Base-by-base conservation (phyloP, 2,888 invertebrate genomes). In the Chalcis sispes region DNA sequence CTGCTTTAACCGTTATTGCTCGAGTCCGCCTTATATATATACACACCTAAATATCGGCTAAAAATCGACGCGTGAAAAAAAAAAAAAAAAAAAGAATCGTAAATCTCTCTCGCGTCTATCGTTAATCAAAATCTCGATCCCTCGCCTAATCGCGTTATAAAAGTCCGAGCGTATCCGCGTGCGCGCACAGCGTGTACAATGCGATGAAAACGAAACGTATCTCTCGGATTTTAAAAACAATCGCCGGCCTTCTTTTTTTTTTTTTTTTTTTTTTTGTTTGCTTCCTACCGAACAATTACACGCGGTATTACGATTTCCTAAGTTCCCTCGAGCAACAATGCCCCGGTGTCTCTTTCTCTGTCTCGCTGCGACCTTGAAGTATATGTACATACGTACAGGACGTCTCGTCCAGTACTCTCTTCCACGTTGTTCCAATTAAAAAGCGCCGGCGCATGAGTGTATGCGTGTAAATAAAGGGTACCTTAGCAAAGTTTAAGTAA, bases 371-470 rank as follows among this genome's bases (percentile, higher is more conserved):
- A 73, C 72, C 72, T 72, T 72, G 73, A 59, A 59, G 7, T 27
- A 13, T 23, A 42, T 36, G 50, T 3, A 10, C 36, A 10, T 3
- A 25, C 66, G 61, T 52, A n/a, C n/a, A 32, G 73, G 61, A 25
- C 36, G 23, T 29, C 15, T 64, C 59, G 40, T 32, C 18, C 36
- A n/a, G n/a, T n/a, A n/a, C n/a, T n/a, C n/a, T 10, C 29, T 10
- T n/a, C 4, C 42, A 18, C 48, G 69, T 50, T 54, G 67, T 61
- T 73, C 61, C 67, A 67, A 73, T 73, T 73, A 73, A 67, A 73
- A 73, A 61, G 73, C 67, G 15, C 13, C 27, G 54, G 7, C 25
- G 65, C 18, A 2, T 15, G 29, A 20, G 40, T 20, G 62, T 58
- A 29, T 13, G 15, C 8, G 36, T 18, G 36, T 18, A n/a, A 46